phyloP scores from a whole-genome alignment of 2,797 vertebrate species.

The Danio choprae region DNA sequence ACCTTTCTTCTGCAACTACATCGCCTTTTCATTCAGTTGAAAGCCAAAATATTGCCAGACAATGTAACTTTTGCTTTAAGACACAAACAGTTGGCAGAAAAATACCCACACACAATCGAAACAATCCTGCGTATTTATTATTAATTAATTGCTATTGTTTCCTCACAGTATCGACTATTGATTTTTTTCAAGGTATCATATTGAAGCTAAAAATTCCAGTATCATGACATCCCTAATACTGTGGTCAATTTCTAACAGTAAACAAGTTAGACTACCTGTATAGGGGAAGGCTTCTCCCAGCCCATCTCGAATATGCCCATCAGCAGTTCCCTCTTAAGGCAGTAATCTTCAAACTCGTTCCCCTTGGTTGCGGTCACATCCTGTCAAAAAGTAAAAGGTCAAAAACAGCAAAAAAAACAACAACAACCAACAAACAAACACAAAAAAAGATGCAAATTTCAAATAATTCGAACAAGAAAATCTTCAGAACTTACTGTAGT shows the following conservation, averaged over 20 bases:
- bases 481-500: constrained; percentile 69
- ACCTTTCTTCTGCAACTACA: too few species aligned
- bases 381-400: constrained; percentile 58
- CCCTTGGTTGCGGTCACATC: constrained; percentile 83
- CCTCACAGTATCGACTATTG: too few species aligned
- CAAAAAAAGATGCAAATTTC: not conserved
- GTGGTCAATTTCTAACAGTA: not conserved
- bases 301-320: constrained; percentile 86
- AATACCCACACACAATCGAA: too few species aligned
- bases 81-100: too few species aligned
- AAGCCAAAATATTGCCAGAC: too few species aligned
- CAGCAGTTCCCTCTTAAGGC: constrained; percentile 80
- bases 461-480: not conserved
- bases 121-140: too few species aligned
- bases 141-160: too few species aligned
- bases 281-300: constrained; percentile 82
- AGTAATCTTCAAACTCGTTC: constrained; percentile 85
- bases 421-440: not conserved
- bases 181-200: too few species aligned
- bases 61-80: too few species aligned
- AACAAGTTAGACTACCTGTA: constrained; percentile 70
- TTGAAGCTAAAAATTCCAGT: too few species aligned
- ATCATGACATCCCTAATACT: too few species aligned
- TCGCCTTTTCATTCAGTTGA: too few species aligned
- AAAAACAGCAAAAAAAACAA: not conserved